Base-by-base conservation (phyloP, 2,888 invertebrate genomes). In the Penaeus monodon region DNA sequence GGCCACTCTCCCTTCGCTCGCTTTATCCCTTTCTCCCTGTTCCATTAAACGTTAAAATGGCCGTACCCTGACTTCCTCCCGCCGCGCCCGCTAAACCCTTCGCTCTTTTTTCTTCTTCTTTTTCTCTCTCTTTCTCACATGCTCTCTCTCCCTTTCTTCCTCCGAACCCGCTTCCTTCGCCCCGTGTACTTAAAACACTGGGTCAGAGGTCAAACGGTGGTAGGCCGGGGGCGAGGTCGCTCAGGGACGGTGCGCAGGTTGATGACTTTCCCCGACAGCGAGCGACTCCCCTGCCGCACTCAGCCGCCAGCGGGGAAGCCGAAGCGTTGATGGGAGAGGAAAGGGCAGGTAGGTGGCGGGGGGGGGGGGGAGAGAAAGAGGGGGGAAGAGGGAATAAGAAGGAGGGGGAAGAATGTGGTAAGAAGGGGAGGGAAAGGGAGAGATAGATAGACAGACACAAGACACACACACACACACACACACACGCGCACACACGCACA, bases 401-500 rank as follows among this genome's bases (percentile, higher is more conserved):
- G n/a, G 73, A 6, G 29, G 73, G 29, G 73, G 8, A 17, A 7
- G 73, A 12, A 33, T 3, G 73, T 2, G 73, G 29, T n/a, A 73
- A 27, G 73, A 73, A 33, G 29, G 70, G 7, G 73, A 73, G 73
- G 29, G 73, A 73, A 27, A 29, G 6, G 73, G 70, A 27, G 70
- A 27, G 70, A 27, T 4, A 24, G n/a, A n/a, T n/a, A n/a, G n/a
- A 1, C 8, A 29, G 20, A n/a, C 29, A n/a, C 27, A 6, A 70
- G 70, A 22, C 49, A 77, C 57, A 77, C 76, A 76, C 76, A 49
- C 63, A 78, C 38, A 74, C 74, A 74, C 74, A 74, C 74, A 74
- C 78, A 78, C 78, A 78, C 57, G 12, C 66, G 12, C n/a, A n/a
- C n/a, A 73, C 29, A 29, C 29, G 27, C 73, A 27, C 33, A 33